Evolutionary conservation across 2,113 vertebrate species (phyloP), one percentile per base, ranked within the genome.

Genomic region (Trichechus manatus): DNA sequence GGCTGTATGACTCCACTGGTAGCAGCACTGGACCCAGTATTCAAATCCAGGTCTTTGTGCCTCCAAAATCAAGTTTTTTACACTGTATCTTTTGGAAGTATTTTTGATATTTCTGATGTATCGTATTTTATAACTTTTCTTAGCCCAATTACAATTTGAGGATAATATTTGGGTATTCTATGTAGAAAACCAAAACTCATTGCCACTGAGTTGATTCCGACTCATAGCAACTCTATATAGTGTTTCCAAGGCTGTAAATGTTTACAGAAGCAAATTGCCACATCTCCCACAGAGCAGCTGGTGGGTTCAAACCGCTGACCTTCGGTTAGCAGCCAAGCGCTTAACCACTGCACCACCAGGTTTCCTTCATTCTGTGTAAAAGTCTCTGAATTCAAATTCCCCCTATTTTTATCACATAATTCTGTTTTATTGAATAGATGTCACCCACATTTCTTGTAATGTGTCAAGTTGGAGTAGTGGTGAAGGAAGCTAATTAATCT

Each of bases 21-120:
- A 59, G 17, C 20, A 77, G 3, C 20, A 39, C 1, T 33, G 5
- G 29, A n/a, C 1, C 23, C 10, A 5, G 0, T 6, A n/a, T 61
- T 72, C 50, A 72, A 44, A 53, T 23, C 29, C 11, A 44, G 25
- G 66, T 11, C 3, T 72, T 10, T 56, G 19, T 72, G 42, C 23
- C 33, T 59, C 20, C 6, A 25, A 59, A 36, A 36, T 13, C 39
- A 42, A 70, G 17, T 61, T n/a, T n/a, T 70, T 70, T 9, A 68
- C 5, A 4, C 8, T 61, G 39, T 72, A 25, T 82, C 64, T 59
- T 29, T 70, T n/a, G 42, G 20, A n/a, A 59, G 27, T 59, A 39
- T n/a, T 42, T 19, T 74, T 75, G 15, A 23, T 77, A 77, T 22
- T 93, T 77, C 82, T 42, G 25, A 50, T 39, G 15, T 47, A 53